A percentile compares a stretch with the other conserved stretches of the same genome.
phyloP scores from a whole-genome alignment of 2,888 invertebrate species.

The Selenia dentaria region DNA sequence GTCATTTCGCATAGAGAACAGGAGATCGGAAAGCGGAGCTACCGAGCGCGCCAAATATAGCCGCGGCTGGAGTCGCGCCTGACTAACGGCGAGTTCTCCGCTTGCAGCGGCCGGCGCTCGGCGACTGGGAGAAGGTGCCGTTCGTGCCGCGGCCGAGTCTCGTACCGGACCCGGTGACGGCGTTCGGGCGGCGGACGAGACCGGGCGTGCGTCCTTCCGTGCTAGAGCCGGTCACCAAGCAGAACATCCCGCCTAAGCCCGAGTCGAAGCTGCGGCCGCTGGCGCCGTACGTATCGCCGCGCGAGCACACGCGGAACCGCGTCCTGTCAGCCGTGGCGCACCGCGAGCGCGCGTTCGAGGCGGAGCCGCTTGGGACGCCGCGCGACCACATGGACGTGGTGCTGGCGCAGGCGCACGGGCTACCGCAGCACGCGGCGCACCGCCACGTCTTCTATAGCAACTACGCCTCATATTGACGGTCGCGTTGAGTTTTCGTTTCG shows the following conservation, averaged over 20 bases:
- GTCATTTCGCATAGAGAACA: slow-evolving; percentile 68
- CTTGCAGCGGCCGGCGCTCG: slow-evolving; percentile 89
- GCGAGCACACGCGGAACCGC: slow-evolving; percentile 87
- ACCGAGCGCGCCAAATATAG: slow-evolving; percentile 85
- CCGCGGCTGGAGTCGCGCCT: slow-evolving; percentile 79
- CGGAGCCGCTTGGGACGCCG: slow-evolving; percentile 84
- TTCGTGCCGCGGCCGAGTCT: slow-evolving; percentile 94
- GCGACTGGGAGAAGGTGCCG: slow-evolving; percentile 96
- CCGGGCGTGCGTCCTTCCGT: slow-evolving; percentile 75
- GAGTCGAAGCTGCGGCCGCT: slow-evolving; percentile 85
- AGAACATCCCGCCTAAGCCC: slow-evolving; percentile 86
- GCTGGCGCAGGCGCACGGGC: slow-evolving; percentile 86
- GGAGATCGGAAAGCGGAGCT: slow-evolving; percentile 73
- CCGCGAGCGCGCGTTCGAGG: slow-evolving; percentile 84
- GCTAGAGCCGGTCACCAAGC: slow-evolving; percentile 83
- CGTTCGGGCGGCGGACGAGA: slow-evolving; percentile 88
- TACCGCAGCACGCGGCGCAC: slow-evolving; percentile 74
- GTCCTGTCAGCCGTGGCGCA: slow-evolving; percentile 85
- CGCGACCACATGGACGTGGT: slow-evolving; percentile 87
- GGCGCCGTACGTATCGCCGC: slow-evolving; percentile 88
- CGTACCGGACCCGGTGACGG: slow-evolving; percentile 93
- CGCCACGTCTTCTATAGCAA: slow-evolving; percentile 82
- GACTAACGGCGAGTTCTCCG: slow-evolving; percentile 82
- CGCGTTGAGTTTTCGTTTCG: slow-evolving; percentile 45
- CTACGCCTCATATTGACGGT: slow-evolving; percentile 76